Evolutionary conservation across 2,888 invertebrate genomes (phyloP), one percentile per base, ranked within the genome.

Genomic region (Smittia aterrima): DNA sequence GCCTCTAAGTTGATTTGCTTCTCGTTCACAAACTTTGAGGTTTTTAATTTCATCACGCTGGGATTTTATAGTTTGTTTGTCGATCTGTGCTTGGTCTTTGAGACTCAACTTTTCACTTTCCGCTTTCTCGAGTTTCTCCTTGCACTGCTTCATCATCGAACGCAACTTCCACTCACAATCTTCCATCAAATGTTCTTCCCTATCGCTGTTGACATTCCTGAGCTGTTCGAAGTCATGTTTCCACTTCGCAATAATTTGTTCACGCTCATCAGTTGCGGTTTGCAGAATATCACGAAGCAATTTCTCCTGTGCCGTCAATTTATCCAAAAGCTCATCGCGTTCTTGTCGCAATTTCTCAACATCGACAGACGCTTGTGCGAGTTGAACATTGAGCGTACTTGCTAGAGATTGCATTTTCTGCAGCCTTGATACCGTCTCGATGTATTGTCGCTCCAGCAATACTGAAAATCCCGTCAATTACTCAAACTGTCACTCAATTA

Each of bases 141-240:
- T 87, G 75, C 90, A 90, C 7, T 85, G 84, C 77, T 88, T 88
- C 83, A 92, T 90, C 78, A 92, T 86, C 80, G 92, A 90, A 47
- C 92, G 81, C 80, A 92, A 84, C 83, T 92, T 92, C 92, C 92
- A 93, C 84, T 93, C 92, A 82, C 92, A 92, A 83, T 93, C 92
- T 1, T 89, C 88, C 77, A 92, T 83, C 79, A 92, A 85, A 75
- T 88, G 85, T 78, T 92, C 91, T 68, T 92, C 92, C 68, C 91
- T 85, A 71, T 90, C 86, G 72, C 70, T 20, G 24, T 87, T 88
- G 64, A 88, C 86, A 24, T 87, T 87, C 76, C 88, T 82, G 64
- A 89, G 79, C 78, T 85, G 86, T 80, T 89, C 88, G 78, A 89
- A 87, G 77, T 89, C 88, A 76, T 85, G 83, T 76, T 88, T 87